Percentiles rank a stretch among this genome's conserved stretches.
These are phyloP conservation scores for Apamea sordens DNA, from an alignment of 2,888 invertebrate species.

Conservation along the genomic window DNA sequence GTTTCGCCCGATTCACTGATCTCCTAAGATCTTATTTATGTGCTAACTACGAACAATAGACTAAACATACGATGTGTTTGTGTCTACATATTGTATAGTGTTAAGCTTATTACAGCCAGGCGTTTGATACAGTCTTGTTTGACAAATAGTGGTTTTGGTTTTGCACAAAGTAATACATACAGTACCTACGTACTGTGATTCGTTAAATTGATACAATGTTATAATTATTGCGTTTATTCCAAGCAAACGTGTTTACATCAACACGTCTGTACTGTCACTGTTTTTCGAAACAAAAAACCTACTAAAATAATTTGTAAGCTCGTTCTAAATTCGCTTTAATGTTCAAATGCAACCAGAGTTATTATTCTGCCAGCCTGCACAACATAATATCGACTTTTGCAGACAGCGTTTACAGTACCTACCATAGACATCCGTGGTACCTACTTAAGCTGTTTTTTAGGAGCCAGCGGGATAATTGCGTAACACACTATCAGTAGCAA, in stretches of 20 bases:
- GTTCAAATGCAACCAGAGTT: neutral
- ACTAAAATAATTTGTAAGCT: neutral
- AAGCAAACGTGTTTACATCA: neutral
- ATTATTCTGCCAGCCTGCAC: neutral
- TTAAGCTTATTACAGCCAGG: conserved; percentile 59
- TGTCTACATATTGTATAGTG: conserved; percentile 45
- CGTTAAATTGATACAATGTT: neutral
- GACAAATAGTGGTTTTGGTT: conserved; percentile 39
- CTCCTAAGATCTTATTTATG: conserved; percentile 81
- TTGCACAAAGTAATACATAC: neutral
- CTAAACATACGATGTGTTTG: conserved; percentile 61
- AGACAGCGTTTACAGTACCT: neutral
- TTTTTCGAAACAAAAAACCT: neutral
- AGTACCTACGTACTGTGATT: neutral
- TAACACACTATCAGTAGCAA: no score
- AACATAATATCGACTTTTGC: neutral
- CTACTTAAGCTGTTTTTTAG: neutral
- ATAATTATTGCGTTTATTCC: neutral
- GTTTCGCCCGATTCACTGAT: conserved; percentile 77
- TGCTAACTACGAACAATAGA: conserved; percentile 78
- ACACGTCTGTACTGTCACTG: neutral
- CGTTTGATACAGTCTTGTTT: conserved; percentile 35
- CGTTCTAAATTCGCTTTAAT: neutral
- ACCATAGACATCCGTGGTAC: no score
- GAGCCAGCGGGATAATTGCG: no score